phyloP scores from a whole-genome alignment of 2,888 invertebrate species.

The Tenodera sinensis region DNA sequence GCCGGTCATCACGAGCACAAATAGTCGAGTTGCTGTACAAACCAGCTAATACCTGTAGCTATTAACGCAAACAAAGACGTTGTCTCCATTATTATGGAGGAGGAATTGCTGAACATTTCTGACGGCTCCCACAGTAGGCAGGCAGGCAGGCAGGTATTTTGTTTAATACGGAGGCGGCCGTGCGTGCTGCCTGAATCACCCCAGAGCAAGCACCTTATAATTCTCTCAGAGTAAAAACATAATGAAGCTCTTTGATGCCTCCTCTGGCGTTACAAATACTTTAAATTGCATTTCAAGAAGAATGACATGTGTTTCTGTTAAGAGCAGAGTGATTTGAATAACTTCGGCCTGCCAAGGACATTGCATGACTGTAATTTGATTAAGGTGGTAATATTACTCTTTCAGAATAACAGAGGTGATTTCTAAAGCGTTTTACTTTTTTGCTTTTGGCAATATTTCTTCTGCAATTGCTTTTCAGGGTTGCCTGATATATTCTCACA shows the following conservation, averaged over 20 bases:
- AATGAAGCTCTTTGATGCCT: neutral
- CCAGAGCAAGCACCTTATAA: neutral
- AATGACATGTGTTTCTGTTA: neutral
- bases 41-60: no score
- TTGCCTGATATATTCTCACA: neutral
- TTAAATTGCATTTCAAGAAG: neutral
- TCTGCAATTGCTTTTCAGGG: neutral
- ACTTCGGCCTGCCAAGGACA: neutral
- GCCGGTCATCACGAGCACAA: no score
- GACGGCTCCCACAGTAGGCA: no score
- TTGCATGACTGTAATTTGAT: neutral
- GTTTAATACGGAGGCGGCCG: neutral
- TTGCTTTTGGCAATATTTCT: neutral
- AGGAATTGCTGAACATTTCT: no score
- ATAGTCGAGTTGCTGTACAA: no score
- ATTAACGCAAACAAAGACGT: no score
- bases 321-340: neutral
- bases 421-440: neutral
- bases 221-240: neutral
- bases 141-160: no score
- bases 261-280: neutral
- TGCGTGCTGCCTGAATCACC: neutral
- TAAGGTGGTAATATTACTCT: neutral
- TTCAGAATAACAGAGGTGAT: neutral
- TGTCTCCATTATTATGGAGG: no score